These are phyloP conservation scores for Malurus alboscapulatus DNA, from an alignment of 2,113 vertebrate genomes.

Conservation along the genomic window DNA sequence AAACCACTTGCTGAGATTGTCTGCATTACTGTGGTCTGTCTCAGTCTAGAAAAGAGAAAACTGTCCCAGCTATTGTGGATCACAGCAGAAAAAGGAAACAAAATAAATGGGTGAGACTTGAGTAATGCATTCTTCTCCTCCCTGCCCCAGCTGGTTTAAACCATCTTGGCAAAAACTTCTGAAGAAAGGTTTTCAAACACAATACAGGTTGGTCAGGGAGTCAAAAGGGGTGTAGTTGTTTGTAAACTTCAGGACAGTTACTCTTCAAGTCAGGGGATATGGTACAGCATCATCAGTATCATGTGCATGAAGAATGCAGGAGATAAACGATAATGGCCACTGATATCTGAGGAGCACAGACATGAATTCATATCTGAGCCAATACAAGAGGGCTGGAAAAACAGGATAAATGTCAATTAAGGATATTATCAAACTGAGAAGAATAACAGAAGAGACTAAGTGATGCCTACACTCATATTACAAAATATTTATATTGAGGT, in stretches of 20 bases:
- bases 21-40: constrained; percentile 65
- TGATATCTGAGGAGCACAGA: constrained; percentile 42
- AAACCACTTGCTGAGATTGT: constrained; percentile 60
- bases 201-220: background rate
- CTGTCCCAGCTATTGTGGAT: constrained; percentile 38
- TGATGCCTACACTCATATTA: background rate
- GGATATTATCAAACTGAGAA: background rate
- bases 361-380: constrained; percentile 45
- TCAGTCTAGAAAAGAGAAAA: constrained; percentile 61
- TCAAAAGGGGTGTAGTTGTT: constrained; percentile 61
- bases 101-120: constrained; percentile 43
- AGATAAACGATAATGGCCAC: constrained; percentile 61
- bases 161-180: constrained; percentile 12
- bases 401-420: background rate
- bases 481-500: background rate
- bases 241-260: constrained; percentile 42
- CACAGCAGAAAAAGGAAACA: constrained; percentile 51
- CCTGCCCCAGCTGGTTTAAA: constrained; percentile 27
- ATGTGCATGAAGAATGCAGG: constrained; percentile 50
- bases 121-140: constrained; percentile 34
- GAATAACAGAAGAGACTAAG: background rate
- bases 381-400: constrained; percentile 45
- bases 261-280: background rate
- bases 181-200: constrained; percentile 21
- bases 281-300: background rate